Base-by-base conservation (phyloP, 2,113 vertebrate genomes). In the Mirza zaza region DNA sequence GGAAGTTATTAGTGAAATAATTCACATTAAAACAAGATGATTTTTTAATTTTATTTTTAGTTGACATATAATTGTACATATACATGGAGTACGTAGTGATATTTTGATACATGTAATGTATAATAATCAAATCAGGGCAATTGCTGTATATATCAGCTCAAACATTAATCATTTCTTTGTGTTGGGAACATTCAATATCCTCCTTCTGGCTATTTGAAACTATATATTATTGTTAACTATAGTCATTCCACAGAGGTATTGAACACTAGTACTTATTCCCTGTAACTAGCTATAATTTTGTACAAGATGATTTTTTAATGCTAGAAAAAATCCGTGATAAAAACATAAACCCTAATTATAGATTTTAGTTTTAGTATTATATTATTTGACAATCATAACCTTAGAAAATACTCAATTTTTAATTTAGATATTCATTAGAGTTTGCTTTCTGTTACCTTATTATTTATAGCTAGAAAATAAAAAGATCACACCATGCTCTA, bases 381-480 rank as follows among this genome's bases (percentile, higher is more conserved):
- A n/a, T 86, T 67, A 32, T 70, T 85, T 87, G 20, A 29, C 25
- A 63, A 34, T 70, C 25, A 32, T 50, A 92, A 90, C 13, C 57
- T 81, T 94, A 67, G 87, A 55, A 93, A 65, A 85, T 81, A 48
- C 8, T 32, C 21, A 4, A 23, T 34, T 94, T 96, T 90, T 91
- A 34, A 77, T 88, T 76, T 63, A 71, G 82, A 70, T 87, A 68
- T 52, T 52, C 68, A 55, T 55, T 91, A 59, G 17, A 25, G 6
- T 80, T 87, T 93, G 20, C 3, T 42, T 70, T 91, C 67, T 29
- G 5, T 63, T 79, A 52, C 9, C n/a, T 87, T 57, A 76, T 77
- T 68, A 5, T 95, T 87, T 67, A 87, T 61, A 88, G 39, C 34
- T 89, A 75, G 88, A 95, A 67, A 67, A 80, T 61, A 27, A 85